Percentiles rank a stretch among this genome's conserved stretches.
Conservation (phyloP, 2,888 invertebrate species). For the Pyrocoelia pectoralis region DNA sequence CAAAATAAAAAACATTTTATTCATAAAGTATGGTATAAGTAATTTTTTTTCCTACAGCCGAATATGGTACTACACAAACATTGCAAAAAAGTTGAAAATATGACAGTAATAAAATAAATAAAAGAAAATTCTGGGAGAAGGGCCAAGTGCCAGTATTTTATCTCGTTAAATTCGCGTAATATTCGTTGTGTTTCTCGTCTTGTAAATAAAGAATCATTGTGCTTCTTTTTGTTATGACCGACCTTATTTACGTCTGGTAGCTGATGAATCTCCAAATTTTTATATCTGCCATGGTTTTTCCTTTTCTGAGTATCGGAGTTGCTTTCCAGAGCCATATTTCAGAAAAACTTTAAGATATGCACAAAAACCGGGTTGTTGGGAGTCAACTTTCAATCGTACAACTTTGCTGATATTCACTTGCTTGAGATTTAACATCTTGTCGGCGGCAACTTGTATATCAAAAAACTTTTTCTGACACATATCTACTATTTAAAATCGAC, state of each 20-base stretch:
- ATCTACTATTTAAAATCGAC: no score
- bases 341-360: not conserved
- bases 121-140: conserved; percentile 5
- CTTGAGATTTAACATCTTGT: no score
- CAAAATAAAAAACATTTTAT: conserved; percentile 16
- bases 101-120: not conserved
- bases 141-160: conserved; percentile 13
- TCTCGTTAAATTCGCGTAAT: conserved; percentile 8
- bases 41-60: not conserved
- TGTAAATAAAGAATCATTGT: conserved; percentile 12
- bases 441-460: no score
- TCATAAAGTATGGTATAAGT: not conserved
- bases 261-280: conserved; percentile 7
- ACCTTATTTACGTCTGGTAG: conserved; percentile 17
- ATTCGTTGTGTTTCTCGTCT: conserved; percentile 3
- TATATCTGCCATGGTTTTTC: no score
- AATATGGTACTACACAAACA: conserved; percentile 9
- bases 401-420: no score
- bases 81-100: no score
- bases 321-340: no score
- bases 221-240: conserved; percentile 8
- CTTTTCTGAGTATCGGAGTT: no score
- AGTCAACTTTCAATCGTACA: conserved; percentile 16
- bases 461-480: no score
- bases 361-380: conserved; percentile 9